phyloP scores from a whole-genome alignment of 2,888 invertebrate genomes.

The Luffia ferchaultella region DNA sequence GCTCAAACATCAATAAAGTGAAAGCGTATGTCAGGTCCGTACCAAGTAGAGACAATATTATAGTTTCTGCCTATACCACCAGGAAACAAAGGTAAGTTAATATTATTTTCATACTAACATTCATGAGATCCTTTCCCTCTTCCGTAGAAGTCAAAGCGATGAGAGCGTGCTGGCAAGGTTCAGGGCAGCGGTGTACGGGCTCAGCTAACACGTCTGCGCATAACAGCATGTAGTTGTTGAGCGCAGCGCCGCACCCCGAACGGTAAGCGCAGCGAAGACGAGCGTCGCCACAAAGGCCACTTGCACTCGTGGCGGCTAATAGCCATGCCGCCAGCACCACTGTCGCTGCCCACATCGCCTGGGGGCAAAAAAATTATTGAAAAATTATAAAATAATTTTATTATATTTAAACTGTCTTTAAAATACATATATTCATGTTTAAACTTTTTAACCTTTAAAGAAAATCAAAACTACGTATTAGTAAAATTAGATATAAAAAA shows the following conservation, averaged over 20 bases:
- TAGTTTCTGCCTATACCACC: too few relatives aligned
- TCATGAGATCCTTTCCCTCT: conserved; percentile 80
- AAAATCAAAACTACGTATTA: too few relatives aligned
- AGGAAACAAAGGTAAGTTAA: too few relatives aligned
- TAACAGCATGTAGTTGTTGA: conserved; percentile 77
- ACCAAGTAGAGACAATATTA: too few relatives aligned
- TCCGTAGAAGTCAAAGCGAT: conserved; percentile 82
- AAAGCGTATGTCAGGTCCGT: too few relatives aligned
- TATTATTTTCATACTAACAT: conserved; percentile 55
- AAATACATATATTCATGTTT: neutral
- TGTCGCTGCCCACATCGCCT: conserved; percentile 4
- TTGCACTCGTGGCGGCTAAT: conserved; percentile 36
- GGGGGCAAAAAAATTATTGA: neutral
- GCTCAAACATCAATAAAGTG: too few relatives aligned
- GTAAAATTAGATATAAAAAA: too few relatives aligned
- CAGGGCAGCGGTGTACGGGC: conserved; percentile 68
- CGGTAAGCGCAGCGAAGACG: conserved; percentile 78
- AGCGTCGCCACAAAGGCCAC: conserved; percentile 70
- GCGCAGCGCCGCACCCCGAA: conserved; percentile 78
- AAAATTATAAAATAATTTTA: neutral
- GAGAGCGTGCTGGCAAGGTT: conserved; percentile 77
- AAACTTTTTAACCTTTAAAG: neutral
- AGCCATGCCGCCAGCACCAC: conserved; percentile 46
- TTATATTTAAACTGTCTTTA: neutral
- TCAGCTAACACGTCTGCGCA: conserved; percentile 75